Evolutionary conservation across 2,797 vertebrate genomes (phyloP).

Genomic region (Protosalanx chinensis): DNA sequence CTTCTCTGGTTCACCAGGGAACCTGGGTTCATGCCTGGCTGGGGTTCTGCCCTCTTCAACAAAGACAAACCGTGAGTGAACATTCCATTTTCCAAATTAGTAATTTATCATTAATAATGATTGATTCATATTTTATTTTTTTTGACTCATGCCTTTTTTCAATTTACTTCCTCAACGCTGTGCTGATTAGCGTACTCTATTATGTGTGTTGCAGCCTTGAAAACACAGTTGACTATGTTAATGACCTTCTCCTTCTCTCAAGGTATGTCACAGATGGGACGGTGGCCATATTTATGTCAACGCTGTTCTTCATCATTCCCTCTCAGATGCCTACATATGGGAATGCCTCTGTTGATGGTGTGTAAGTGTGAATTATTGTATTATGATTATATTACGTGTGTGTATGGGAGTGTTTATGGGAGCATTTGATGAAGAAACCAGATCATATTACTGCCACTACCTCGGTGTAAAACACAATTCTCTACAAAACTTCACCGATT

Average conservation of each 20-base stretch:
- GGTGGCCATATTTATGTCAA: slow-evolving; percentile 75
- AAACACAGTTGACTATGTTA: no score
- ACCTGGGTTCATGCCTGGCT: slow-evolving; percentile 85
- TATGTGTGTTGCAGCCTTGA: no score
- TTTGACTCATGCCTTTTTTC: not conserved
- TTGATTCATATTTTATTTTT: no score
- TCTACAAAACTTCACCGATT: slow-evolving; percentile 43
- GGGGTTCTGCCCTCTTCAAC: slow-evolving; percentile 79
- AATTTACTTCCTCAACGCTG: not conserved
- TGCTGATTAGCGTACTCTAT: no score
- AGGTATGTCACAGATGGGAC: slow-evolving; percentile 84
- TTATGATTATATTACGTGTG: not conserved
- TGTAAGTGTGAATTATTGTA: not conserved
- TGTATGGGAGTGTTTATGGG: not conserved
- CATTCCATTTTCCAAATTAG: not conserved
- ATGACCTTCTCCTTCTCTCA: slow-evolving; percentile 19
- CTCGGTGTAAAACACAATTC: no score
- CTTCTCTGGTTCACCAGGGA: slow-evolving; percentile 88
- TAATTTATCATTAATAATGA: not conserved
- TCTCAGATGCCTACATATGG: slow-evolving; percentile 53
- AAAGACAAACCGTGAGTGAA: slow-evolving; percentile 65
- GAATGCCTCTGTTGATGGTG: slow-evolving; percentile 26
- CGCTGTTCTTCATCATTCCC: slow-evolving; percentile 81
- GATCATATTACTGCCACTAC: no score
- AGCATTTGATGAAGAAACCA: slow-evolving; percentile 15